Evolutionary conservation across 2,797 vertebrate genomes (phyloP).

Genomic region (Pseudotriccus pelzelni): DNA sequence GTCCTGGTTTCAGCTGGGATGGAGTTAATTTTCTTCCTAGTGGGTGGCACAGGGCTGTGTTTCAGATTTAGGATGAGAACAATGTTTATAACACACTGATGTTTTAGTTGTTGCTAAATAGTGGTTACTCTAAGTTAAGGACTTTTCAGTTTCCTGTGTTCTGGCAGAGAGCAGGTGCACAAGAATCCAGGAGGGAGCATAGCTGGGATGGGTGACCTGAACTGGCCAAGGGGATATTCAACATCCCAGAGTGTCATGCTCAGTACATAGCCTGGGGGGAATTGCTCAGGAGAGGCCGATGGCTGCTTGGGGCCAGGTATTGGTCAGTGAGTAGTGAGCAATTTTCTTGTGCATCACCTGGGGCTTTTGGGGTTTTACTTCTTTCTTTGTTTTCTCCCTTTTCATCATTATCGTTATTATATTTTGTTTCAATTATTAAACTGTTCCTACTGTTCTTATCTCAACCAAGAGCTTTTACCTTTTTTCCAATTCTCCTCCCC

Average conservation of each 20-base stretch:
- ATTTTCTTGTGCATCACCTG: neutral
- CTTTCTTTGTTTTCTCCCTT: neutral
- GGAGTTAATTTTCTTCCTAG: neutral
- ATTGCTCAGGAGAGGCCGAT: neutral
- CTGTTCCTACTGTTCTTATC: neutral
- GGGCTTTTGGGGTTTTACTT: neutral
- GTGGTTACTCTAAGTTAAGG: neutral
- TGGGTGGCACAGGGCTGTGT: neutral
- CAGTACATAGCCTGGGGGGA: neutral
- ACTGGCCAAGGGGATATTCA: neutral
- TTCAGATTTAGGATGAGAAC: neutral
- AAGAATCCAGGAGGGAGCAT: neutral
- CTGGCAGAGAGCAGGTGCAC: neutral
- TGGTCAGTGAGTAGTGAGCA: neutral
- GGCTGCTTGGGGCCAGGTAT: accelerated
- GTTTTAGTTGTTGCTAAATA: neutral
- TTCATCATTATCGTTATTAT: neutral
- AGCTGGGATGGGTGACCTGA: neutral
- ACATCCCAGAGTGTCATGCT: neutral
- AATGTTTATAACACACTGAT: too few species aligned
- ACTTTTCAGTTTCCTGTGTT: neutral
- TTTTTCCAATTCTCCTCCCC: neutral
- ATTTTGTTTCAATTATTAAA: neutral
- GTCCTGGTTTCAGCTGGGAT: neutral
- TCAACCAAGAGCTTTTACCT: accelerated